Percentiles rank a stretch among this genome's conserved stretches.
Evolutionary conservation across 2,113 vertebrate genomes (phyloP).

Genomic region (Podocnemis expansa): DNA sequence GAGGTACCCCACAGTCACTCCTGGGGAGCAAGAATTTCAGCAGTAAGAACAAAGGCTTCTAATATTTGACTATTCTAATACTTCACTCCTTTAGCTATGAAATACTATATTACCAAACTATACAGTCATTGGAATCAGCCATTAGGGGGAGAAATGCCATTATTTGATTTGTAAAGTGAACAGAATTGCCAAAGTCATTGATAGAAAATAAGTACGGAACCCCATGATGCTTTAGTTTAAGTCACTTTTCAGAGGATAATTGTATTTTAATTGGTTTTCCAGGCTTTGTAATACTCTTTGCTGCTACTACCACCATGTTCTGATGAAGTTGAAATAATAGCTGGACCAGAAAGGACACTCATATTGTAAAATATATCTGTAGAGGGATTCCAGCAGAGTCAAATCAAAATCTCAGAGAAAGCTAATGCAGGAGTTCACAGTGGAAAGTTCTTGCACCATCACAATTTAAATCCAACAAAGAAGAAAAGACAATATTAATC

Average conservation of each 20-base stretch:
- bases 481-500: not conserved
- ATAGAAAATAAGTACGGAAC: not conserved
- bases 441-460: not conserved
- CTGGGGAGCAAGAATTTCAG: not conserved
- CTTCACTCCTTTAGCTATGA: not conserved
- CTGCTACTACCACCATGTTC: not conserved
- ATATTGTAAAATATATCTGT: not conserved
- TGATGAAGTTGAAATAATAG: not conserved
- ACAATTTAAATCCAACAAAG: rapidly evolving
- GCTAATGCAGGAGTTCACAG: not conserved
- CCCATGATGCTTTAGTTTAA: not conserved
- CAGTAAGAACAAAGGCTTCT: not conserved
- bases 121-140: not conserved
- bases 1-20: not conserved
- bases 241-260: not conserved
- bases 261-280: not conserved
- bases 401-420: not conserved
- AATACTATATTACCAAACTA: not conserved
- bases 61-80: not conserved
- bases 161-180: not conserved
- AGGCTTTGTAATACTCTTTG: not conserved
- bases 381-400: not conserved
- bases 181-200: not conserved
- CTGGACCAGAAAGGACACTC: not conserved
- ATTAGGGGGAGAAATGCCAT: not conserved